Evolutionary conservation across 1,140 invertebrate species (phyloP), one percentile per base, ranked within the genome.

Genomic region (Maconellicoccus hirsutus): DNA sequence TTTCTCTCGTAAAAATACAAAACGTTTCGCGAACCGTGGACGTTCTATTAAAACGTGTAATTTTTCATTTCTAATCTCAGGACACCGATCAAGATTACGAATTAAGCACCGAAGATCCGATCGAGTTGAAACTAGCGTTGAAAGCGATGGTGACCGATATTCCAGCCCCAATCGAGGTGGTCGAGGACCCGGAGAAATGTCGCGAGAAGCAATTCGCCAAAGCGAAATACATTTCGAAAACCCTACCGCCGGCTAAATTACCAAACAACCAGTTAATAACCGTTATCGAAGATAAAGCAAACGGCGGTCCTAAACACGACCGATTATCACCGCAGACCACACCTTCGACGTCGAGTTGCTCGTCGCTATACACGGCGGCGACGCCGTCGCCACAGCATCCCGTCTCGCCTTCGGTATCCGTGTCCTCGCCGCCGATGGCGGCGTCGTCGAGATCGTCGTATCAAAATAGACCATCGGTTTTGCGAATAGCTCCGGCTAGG

Each of bases 231-330:
- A 76, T 77, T 3, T 80, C 80, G 4, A 74, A 78, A 69, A 71
- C 75, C 16, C 71, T 81, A 29, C 79, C 80, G 0, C 79, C 80
- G 1, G 75, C 75, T 0, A 66, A 73, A 0, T 16, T 77, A 3
- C 79, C 80, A 19, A 77, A 77, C 0, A 78, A 73, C 12, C 76
- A 79, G 73, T 74, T 78, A 22, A 78, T 78, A 7, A 74, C 78
- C 1, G 77, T 52, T 16, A 2, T 52, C 10, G 42, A 52, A 19
- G 42, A 52, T 6, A n/a, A n/a, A n/a, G n/a, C 6, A 52, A 52
- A 14, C 42, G 6, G 42, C 42, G 29, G 3, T 16, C n/a, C 42
- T 3, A 52, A 52, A 52, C 42, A 19, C 42, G 42, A 52, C 16
- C n/a, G 12, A 8, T 19, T 16, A 19, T 52, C 42, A 16, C n/a